Base-by-base conservation (phyloP, 1,140 invertebrate genomes). In the Megalonaias nervosa region DNA sequence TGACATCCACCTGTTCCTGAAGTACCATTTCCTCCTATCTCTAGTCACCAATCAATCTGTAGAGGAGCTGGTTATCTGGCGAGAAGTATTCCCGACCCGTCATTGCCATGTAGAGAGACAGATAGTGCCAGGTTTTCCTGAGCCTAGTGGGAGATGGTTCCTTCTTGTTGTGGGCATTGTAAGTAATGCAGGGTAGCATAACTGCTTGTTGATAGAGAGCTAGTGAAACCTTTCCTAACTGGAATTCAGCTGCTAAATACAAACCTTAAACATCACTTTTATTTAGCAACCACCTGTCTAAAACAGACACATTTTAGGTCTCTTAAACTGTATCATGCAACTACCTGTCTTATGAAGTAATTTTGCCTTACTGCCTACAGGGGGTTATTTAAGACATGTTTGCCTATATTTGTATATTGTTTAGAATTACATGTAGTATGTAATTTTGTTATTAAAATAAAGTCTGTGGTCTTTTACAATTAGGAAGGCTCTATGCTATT, bases 121-220 rank as follows among this genome's bases (percentile, higher is more conserved):
- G 31, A 74, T 72, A 66, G 75, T 71, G 5, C 83, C 82, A 12
- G 89, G 87, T 13, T 88, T 85, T 65, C 71, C 73, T 15, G 84
- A 89, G 76, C 85, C 86, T 48, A 61, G 74, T n/a, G 88, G 82
- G 2, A 76, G 86, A 31, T 88, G 85, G 81, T 91, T 89, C 71
- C 73, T 91, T n/a, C 76, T 92, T n/a, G 75, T 91, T 64, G 86
- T 91, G n/a, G 90, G 88, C 38, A 86, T 90, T 88, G 91, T 91
- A 82, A 83, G 87, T 85, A 48, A 48, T 48, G 15, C 57, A 26
- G 21, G 55, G n/a, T 58, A 21, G n/a, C 15, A 64, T 57, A 61
- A n/a, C n/a, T 58, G 38, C 38, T 48, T 48, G 38, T 48, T 48
- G 38, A 26, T 56, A 11, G 4, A 14, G 5, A 70, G 19, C n/a